Base-by-base conservation (phyloP, 2,888 invertebrate genomes). In the Cryptocephalus primarius region DNA sequence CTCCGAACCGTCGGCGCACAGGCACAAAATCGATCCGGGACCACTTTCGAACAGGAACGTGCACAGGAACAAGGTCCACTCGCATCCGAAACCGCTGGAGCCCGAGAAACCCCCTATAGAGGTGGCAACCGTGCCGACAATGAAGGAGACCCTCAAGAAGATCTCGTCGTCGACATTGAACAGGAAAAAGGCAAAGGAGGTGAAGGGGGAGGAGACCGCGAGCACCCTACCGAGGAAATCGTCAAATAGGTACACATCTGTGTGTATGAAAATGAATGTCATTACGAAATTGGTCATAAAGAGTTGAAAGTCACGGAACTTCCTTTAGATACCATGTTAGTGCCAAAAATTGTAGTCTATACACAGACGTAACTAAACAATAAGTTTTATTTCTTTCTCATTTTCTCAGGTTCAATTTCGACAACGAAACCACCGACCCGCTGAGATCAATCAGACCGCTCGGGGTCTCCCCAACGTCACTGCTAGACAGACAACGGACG, bases 21-120 rank as follows among this genome's bases (percentile, higher is more conserved):
- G 69, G 8, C 66, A 68, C 48, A 68, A 67, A 58, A 52, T 60
- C 1, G 60, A 61, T 55, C 70, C 58, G 32, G 60, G 59, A 1
- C 47, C 63, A 34, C 47, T 63, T 33, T 40, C 54, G 2, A 32
- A 43, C 1, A 56, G 65, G 39, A 57, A 54, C 46, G 52, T 56
- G 22, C 61, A 65, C 48, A 58, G 65, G 34, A 49, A 48, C 38
- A 66, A 66, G 48, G 52, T 50, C n/a, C 62, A 65, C 42, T 50
- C 57, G 6, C 61, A 60, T 44, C 49, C 60, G 39, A 61, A 62
- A 49, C 50, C 60, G 8, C 79, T 80, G 63, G 80, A 81, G 12
- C 77, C 75, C 55, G 82, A 82, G 61, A 62, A 62, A 39, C 48
- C 55, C 12, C 44, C 53, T 10, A 47, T 51, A 33, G 61, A 64